Percentiles rank a stretch among this genome's conserved stretches.
phyloP scores from a whole-genome alignment of 2,797 vertebrate species.

The Dermochelys coriacea region DNA sequence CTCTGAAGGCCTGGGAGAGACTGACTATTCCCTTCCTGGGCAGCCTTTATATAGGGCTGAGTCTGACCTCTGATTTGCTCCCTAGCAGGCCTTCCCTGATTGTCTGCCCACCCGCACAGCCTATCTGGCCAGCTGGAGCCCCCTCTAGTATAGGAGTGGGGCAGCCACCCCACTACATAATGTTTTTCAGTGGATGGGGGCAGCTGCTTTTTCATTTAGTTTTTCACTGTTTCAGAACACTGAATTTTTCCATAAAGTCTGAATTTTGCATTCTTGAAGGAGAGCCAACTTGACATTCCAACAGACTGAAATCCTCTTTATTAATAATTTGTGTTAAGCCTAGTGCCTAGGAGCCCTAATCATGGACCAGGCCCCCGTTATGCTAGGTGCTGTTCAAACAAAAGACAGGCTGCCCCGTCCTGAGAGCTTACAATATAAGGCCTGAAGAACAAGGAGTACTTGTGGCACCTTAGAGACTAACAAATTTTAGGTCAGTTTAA shows the following conservation, averaged over 20 bases:
- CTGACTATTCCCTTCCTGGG: too few species aligned
- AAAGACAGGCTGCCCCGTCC: not conserved
- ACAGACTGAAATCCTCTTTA: slow-evolving; percentile 16
- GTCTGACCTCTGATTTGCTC: too few species aligned
- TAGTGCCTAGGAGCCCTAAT: not conserved
- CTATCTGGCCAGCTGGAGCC: too few species aligned
- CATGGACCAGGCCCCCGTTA: not conserved
- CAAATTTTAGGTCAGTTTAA: not conserved
- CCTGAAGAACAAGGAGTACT: too few species aligned
- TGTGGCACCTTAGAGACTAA: too few species aligned
- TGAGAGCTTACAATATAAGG: not conserved
- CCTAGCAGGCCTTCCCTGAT: too few species aligned
- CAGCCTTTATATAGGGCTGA: too few species aligned
- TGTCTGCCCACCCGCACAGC: too few species aligned
- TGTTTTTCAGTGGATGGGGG: not conserved
- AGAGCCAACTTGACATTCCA: slow-evolving; percentile 12
- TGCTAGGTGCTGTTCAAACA: not conserved
- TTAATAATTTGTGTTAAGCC: not conserved
- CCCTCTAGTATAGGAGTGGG: too few species aligned
- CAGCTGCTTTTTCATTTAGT: not conserved
- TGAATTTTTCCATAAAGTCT: slow-evolving; percentile 32
- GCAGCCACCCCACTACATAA: too few species aligned
- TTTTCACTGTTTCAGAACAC: not conserved
- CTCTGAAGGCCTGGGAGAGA: too few species aligned
- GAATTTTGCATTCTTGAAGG: slow-evolving; percentile 56